Percentiles rank a stretch among this genome's conserved stretches.
Conservation (phyloP, 2,113 vertebrate genomes). For the Lethenteron camtschaticum region DNA sequence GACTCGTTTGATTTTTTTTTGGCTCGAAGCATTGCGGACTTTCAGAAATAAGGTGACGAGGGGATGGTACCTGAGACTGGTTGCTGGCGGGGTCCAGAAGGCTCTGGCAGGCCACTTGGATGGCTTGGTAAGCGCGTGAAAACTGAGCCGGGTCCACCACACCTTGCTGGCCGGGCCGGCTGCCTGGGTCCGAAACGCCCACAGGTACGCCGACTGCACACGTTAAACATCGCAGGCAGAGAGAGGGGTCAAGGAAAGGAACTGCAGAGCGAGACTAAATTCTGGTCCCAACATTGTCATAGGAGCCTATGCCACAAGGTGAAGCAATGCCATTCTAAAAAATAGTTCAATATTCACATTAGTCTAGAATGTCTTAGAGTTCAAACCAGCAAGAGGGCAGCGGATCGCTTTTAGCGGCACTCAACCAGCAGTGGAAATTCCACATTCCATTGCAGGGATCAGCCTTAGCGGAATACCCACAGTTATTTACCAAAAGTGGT, state of each 20-base stretch:
- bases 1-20: too few species aligned
- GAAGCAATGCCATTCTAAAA: too few species aligned
- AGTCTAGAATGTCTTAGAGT: neutral
- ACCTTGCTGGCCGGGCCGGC: conserved; percentile 85
- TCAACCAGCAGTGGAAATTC: too few species aligned
- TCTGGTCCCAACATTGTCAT: too few species aligned
- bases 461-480: too few species aligned
- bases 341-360: neutral
- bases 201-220: conserved; percentile 68
- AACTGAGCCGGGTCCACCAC: conserved; percentile 95
- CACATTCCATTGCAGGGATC: too few species aligned
- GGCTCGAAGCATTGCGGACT: too few species aligned
- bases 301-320: too few species aligned
- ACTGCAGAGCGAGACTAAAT: neutral
- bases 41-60: too few species aligned
- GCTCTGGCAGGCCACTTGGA: conserved; percentile 97
- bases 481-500: too few species aligned
- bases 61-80: conserved; percentile 54
- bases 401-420: too few species aligned
- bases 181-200: conserved; percentile 88
- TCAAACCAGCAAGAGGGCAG: neutral
- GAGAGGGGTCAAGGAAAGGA: neutral
- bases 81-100: conserved; percentile 81
- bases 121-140: conserved; percentile 81
- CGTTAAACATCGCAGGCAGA: neutral